Percentiles rank a stretch among this genome's conserved stretches.
Conservation (phyloP, 2,888 invertebrate species). For the Lepidochrysops patricia region DNA sequence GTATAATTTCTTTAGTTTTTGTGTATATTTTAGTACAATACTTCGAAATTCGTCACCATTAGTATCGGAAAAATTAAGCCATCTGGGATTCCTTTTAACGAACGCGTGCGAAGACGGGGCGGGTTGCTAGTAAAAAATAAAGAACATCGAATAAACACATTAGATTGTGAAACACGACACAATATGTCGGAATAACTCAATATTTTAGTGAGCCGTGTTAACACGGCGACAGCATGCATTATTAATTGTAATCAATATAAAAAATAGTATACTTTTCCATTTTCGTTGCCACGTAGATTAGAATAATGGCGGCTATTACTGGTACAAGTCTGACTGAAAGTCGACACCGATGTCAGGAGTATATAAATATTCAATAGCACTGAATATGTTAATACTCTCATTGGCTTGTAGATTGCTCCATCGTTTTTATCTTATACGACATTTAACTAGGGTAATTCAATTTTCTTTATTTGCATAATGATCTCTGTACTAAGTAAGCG, state of each 20-base stretch:
- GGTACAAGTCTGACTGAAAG: constrained; percentile 59
- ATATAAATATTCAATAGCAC: constrained; percentile 73
- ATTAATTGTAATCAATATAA: constrained; percentile 10
- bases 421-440: constrained; percentile 75
- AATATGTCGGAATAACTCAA: not conserved
- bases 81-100: no score
- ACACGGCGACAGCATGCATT: not conserved
- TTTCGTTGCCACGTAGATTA: constrained; percentile 33
- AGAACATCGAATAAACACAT: not conserved
- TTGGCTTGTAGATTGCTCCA: constrained; percentile 71
- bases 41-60: no score
- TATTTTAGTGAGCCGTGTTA: constrained; percentile 5
- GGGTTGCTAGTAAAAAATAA: not conserved
- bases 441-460: constrained; percentile 75
- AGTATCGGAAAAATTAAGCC: no score
- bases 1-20: no score
- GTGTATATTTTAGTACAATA: no score
- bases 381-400: constrained; percentile 73
- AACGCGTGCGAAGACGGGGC: no score
- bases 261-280: constrained; percentile 12
- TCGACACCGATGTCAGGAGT: constrained; percentile 41
- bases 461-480: constrained; percentile 73
- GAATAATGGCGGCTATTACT: constrained; percentile 62
- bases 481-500: constrained; percentile 65
- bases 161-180: not conserved